Base-by-base conservation (phyloP, 2,113 vertebrate species). In the Ellobius talpinus region DNA sequence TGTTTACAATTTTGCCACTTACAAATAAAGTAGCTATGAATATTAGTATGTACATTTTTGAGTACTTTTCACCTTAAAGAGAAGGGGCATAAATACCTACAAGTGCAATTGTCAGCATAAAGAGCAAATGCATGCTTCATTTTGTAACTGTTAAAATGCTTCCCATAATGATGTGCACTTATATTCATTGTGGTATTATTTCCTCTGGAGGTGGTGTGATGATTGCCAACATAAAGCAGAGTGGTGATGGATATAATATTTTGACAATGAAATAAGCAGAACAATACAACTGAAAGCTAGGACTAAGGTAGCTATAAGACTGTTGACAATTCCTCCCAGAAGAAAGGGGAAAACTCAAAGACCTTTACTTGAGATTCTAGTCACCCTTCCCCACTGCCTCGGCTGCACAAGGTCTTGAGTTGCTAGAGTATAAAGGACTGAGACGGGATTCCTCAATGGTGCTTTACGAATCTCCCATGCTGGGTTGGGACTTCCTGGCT, bases 31-130 rank as follows among this genome's bases (percentile, higher is more conserved):
- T 39, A 9, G 23, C 19, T 74, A 26, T 61, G 68, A 77, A 90
- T 76, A 45, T 89, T 47, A 50, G 33, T 39, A 19, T 72, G 45
- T 5, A 95, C 7, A 45, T 26, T 87, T 89, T 68, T 14, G 6
- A 21, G 50, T 45, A 42, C 29, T n/a, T 92, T 87, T 65, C 91
- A 72, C 58, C 87, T 96, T 77, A 82, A 89, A 84, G 24, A 47
- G 39, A n/a, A 39, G 3, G 0, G 6, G 10, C 5, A 76, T 81
- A 85, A 84, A 87, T 42, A 45, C 3, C 36, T 70, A 26, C 9
- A 42, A 94, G 19, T 61, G 5, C 11, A 74, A 88, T 84, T 66
- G n/a, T n/a, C 82, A 55, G 52, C 61, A 1, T n/a, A 68, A 73
- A 82, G 33, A 91, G 16, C 31, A 89, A 87, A 17, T 78, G 5